Evolutionary conservation across 2,113 vertebrate species (phyloP).

Genomic region (Acrocephalus kingi): DNA sequence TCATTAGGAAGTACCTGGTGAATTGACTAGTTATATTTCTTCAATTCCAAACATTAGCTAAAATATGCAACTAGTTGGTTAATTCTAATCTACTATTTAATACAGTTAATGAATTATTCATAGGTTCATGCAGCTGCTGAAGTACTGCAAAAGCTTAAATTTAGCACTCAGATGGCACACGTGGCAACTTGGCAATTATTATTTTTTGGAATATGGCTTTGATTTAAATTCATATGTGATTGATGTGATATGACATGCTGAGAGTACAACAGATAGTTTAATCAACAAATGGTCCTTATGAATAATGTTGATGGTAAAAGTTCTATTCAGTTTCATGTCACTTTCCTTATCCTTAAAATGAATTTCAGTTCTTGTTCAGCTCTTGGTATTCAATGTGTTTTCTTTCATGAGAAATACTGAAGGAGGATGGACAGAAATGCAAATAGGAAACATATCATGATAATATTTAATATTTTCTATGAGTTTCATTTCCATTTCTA

Average conservation of each 20-base stretch:
- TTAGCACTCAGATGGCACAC: constrained; percentile 48
- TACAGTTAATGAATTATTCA: constrained; percentile 65
- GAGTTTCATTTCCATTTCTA: constrained; percentile 20
- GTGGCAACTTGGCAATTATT: constrained; percentile 49
- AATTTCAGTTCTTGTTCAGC: constrained; percentile 37
- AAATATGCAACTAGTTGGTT: constrained; percentile 34
- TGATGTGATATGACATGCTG: constrained; percentile 55
- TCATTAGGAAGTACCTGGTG: not conserved
- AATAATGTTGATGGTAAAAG: constrained; percentile 51
- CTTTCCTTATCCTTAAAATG: constrained; percentile 45
- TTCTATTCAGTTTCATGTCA: constrained; percentile 60
- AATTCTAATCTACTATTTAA: constrained; percentile 48
- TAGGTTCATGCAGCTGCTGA: constrained; percentile 42
- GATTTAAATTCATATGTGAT: constrained; percentile 66
- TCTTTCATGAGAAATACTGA: constrained; percentile 41
- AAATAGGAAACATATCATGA: not conserved
- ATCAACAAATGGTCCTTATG: constrained; percentile 64
- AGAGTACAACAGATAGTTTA: constrained; percentile 64
- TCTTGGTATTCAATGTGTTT: not conserved
- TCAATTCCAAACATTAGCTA: constrained; percentile 10
- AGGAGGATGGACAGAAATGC: not conserved
- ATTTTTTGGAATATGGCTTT: constrained; percentile 56
- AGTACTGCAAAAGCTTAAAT: constrained; percentile 62
- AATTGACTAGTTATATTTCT: constrained; percentile 6
- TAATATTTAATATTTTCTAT: not conserved